These are phyloP conservation scores for Pollicipes pollicipes DNA, from an alignment of 1,140 invertebrate genomes.

Conservation along the genomic window DNA sequence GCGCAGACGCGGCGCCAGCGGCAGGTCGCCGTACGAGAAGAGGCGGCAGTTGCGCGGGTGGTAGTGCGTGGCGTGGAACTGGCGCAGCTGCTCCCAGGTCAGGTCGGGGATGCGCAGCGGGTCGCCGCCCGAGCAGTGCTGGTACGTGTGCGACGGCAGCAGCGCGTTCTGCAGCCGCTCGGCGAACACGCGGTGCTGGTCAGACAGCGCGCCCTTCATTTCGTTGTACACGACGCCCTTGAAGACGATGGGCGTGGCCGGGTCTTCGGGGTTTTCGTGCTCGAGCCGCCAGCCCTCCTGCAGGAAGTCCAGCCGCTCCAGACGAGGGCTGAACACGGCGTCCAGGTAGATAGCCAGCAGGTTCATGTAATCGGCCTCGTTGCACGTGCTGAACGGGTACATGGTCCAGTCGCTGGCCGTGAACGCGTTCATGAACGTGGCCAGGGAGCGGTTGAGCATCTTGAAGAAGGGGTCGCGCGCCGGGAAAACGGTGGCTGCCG, in stretches of 20 bases:
- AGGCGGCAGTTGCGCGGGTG: conserved; percentile 80
- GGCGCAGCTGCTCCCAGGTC: conserved; percentile 54
- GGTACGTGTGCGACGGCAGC: too few relatives aligned
- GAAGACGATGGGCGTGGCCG: conserved; percentile 52
- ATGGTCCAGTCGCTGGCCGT: conserved; percentile 88
- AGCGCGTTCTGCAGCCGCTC: conserved; percentile 57
- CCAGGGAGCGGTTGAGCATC: conserved; percentile 77
- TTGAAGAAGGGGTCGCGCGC: conserved; percentile 90
- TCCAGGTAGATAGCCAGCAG: conserved; percentile 38
- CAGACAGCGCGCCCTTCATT: conserved; percentile 92
- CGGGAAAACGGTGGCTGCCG: conserved; percentile 62
- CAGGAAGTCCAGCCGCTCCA: conserved; percentile 63
- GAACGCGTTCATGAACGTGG: conserved; percentile 93
- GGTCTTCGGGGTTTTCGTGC: conserved; percentile 51
- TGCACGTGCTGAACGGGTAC: conserved; percentile 87
- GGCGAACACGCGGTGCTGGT: conserved; percentile 57
- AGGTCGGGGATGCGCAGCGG: conserved; percentile 73
- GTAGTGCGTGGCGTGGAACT: conserved; percentile 74
- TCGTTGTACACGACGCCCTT: conserved; percentile 96
- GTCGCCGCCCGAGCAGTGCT: too few relatives aligned
- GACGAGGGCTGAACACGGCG: conserved; percentile 52
- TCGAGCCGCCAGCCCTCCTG: conserved; percentile 93
- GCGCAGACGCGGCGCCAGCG: conserved; percentile 55
- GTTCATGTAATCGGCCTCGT: conserved; percentile 63
- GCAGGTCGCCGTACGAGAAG: conserved; percentile 81